Conservation (phyloP, 2,113 vertebrate genomes). For the Scalopus aquaticus region DNA sequence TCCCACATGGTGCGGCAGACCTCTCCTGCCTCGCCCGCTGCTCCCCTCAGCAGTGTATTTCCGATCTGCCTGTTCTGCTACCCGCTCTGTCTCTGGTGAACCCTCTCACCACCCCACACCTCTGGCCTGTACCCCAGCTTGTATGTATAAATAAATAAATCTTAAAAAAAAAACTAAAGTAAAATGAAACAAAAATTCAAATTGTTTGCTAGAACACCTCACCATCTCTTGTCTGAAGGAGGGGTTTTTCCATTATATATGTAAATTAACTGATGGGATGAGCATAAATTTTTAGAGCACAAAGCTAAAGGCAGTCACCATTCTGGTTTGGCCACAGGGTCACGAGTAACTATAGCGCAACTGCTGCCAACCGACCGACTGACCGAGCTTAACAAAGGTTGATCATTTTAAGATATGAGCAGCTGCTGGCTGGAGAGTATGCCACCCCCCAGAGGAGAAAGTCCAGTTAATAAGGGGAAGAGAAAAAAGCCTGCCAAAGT, state of each 20-base stretch:
- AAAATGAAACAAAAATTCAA: conserved; percentile 28
- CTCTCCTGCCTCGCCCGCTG: too few relatives aligned
- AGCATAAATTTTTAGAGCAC: not conserved
- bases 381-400: not conserved
- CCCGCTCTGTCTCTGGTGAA: too few relatives aligned
- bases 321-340: not conserved
- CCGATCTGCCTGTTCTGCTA: too few relatives aligned
- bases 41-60: too few relatives aligned
- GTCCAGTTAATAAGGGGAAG: not conserved
- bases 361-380: not conserved
- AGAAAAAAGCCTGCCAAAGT: too few relatives aligned
- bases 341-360: not conserved
- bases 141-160: too few relatives aligned
- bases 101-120: too few relatives aligned
- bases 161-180: too few relatives aligned
- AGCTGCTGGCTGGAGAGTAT: not conserved
- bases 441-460: not conserved
- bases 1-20: too few relatives aligned
- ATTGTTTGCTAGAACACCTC: not conserved
- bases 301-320: not conserved
- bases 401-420: not conserved
- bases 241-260: not conserved
- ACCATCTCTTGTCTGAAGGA: not conserved
- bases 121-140: too few relatives aligned
- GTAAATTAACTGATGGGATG: not conserved